Evolutionary conservation across 2,888 invertebrate genomes (phyloP), one percentile per base, ranked within the genome.

Genomic region (Apantesis nais): DNA sequence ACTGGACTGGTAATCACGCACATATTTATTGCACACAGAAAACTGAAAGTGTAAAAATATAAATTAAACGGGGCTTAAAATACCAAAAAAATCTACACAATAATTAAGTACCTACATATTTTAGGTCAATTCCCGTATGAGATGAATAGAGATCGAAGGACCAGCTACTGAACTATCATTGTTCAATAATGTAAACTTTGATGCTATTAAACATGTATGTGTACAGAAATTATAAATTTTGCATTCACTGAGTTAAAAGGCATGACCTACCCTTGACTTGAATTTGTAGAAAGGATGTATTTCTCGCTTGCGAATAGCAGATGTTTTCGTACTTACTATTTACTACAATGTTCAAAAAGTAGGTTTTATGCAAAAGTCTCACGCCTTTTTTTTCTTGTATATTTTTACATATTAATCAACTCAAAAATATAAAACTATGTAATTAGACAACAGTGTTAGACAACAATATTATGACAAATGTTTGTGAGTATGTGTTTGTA

Each of bases 211-310:
- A 58, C 14, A 25, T 72, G 65, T 68, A 67, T 31, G 62, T 77
- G 48, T 68, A 67, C 37, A 62, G 71, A 71, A 69, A 71, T 73
- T 71, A 52, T 69, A 74, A 70, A 73, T 65, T 78, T 79, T 72
- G 74, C 82, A 80, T 82, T 82, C 83, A 75, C 81, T 58, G 69
- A 71, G 71, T 75, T 78, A 74, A 76, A 75, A 72, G 72, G 63
- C 69, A 66, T n/a, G 29, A 75, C 75, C 77, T 83, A 83, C 79
- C 81, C 82, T 81, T 83, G 82, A 60, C 78, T 78, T 63, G 68
- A 61, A 70, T 74, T 65, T 62, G 67, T 80, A 72, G 81, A 83
- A 83, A 81, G 74, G 74, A 75, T 62, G 71, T 68, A 73, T 77
- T 77, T 77, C 78, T 76, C 76, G 61, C 66, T 68, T 60, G 48